Percentiles rank a stretch among this genome's conserved stretches.
Evolutionary conservation across 2,797 vertebrate genomes (phyloP).

Genomic region (Coendou prehensilis): DNA sequence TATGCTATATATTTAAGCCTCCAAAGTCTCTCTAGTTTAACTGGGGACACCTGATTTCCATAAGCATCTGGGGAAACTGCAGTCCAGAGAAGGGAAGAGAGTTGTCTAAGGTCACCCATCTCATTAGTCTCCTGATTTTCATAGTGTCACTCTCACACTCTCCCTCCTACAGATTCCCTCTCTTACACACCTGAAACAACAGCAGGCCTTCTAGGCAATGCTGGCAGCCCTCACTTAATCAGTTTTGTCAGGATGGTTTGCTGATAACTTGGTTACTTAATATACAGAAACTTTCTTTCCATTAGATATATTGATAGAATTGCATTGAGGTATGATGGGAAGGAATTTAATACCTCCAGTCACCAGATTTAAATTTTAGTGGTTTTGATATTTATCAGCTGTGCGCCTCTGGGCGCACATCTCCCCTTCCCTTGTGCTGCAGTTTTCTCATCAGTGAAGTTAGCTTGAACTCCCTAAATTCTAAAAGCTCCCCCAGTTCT

Average conservation of each 20-base stretch:
- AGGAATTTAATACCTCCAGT: background rate
- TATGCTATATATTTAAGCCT: background rate
- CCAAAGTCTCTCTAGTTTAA: background rate
- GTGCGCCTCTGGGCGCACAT: background rate
- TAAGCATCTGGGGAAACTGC: background rate
- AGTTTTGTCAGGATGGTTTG: slow-evolving; percentile 44
- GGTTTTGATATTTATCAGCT: background rate
- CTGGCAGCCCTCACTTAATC: background rate
- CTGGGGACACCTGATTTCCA: background rate
- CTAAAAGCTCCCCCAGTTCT: slow-evolving; percentile 1
- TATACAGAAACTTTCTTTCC: background rate
- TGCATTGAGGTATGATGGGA: background rate
- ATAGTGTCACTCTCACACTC: background rate
- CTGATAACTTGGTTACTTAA: slow-evolving; percentile 36
- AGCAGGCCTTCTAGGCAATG: slow-evolving; percentile 50
- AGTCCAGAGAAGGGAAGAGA: slow-evolving; percentile 30
- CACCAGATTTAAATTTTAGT: background rate
- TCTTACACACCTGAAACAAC: slow-evolving; percentile 68
- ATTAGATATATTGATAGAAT: slow-evolving; percentile 23
- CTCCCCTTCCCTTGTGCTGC: background rate
- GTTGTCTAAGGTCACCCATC: slow-evolving; percentile 52
- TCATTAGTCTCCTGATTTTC: slow-evolving; percentile 36
- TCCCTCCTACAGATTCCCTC: slow-evolving; percentile 32
- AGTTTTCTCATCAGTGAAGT: slow-evolving; percentile 36
- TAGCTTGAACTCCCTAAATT: background rate